A percentile compares a stretch with the other conserved stretches of the same genome.
Evolutionary conservation across 35 echinoderm and acorn worm genomes (phyloP).

Genomic region (Patiria miniata): DNA sequence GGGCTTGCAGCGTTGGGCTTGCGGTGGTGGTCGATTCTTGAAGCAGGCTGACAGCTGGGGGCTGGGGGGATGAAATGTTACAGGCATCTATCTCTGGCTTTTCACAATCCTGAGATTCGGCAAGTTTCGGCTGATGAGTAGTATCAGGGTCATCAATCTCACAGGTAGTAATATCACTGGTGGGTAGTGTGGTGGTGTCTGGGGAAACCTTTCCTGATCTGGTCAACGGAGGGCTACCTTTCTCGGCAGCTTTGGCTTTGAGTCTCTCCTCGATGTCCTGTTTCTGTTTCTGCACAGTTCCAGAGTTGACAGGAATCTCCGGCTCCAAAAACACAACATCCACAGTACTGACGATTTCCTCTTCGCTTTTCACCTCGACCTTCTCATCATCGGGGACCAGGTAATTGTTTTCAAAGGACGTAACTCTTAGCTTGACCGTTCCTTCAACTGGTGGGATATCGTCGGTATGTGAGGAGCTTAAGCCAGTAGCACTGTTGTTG

Average conservation of each 20-base stretch:
- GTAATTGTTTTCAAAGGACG: conserved; percentile 19
- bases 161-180: not conserved
- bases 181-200: conserved; percentile 3
- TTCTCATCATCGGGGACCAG: not conserved
- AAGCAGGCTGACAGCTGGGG: not conserved
- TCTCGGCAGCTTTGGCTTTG: conserved; percentile 34
- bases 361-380: not conserved
- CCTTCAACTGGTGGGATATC: conserved; percentile 25
- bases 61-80: not conserved
- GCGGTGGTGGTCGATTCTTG: not conserved
- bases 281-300: conserved; percentile 75
- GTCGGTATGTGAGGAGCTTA: not conserved
- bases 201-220: conserved; percentile 29
- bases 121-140: not conserved
- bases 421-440: conserved; percentile 38
- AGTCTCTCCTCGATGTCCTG: conserved; percentile 72
- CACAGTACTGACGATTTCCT: not conserved
- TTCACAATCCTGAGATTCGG: not conserved
- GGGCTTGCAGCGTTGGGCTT: conserved; percentile 32
- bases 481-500: conserved; percentile 73
- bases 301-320: conserved; percentile 61
- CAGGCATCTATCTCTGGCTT: not conserved
- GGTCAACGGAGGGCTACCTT: conserved; percentile 42
- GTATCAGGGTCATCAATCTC: not conserved
- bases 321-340: not conserved